Base-by-base conservation (phyloP, 2,888 invertebrate species). In the Eumerus sabulonum region DNA sequence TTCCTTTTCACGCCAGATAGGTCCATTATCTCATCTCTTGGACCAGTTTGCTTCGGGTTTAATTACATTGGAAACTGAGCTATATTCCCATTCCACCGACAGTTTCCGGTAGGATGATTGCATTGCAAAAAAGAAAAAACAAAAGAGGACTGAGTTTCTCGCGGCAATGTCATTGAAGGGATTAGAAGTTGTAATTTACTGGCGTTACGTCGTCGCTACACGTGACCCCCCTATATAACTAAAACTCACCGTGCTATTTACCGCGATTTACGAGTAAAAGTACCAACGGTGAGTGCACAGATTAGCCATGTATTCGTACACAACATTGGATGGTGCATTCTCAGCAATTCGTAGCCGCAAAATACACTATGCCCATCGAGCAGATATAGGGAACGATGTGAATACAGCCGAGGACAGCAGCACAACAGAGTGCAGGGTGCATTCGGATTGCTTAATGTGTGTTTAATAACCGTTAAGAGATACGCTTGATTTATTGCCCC, bases 391-490 rank as follows among this genome's bases (percentile, higher is more conserved):
- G 27, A n/a, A n/a, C n/a, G 27, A 27, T 27, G 7, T 27, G 27
- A 7, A 27, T 27, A 27, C 7, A 27, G 27, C 27, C 27, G 2
- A 27, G 27, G 7, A 27, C 27, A 27, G 27, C 27, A 27, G 27
- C 27, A 27, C 27, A 27, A 27, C 27, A 27, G 27, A 27, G 27
- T 27, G 27, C 27, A 27, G 27, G 27, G 27, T 53, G 53, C 38
- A 53, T 53, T 53, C 38, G 54, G 54, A 40, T 54, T 54, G 54
- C 54, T 40, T 54, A 54, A 54, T 54, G 54, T 54, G 54, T 36
- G 54, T 54, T 54, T 54, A 54, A 54, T 54, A 54, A 54, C 54
- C 54, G 54, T 54, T 54, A 54, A 54, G 54, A 54, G 54, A 54
- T 54, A 54, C 54, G 54, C 40, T 54, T 54, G 54, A 54, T 54